A percentile compares a stretch with the other conserved stretches of the same genome.
Evolutionary conservation across 2,888 invertebrate species (phyloP).

Genomic region (Acanthosepion pharaonis): DNA sequence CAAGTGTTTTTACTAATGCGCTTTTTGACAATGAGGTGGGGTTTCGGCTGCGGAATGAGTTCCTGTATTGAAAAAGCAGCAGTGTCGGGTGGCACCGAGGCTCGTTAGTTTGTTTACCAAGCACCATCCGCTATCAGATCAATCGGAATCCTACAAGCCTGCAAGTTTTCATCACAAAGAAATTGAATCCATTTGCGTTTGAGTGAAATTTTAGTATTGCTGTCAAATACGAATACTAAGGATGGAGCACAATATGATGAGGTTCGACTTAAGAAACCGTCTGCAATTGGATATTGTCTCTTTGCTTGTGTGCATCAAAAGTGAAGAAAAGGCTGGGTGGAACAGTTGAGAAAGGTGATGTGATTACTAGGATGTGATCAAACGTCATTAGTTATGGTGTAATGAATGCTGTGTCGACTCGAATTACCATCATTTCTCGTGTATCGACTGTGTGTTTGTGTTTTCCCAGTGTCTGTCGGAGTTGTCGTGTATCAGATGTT

Average conservation of each 20-base stretch:
- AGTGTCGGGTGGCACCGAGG: not conserved
- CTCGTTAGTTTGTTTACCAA: constrained; percentile 33
- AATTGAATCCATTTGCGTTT: not conserved
- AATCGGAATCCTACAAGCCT: not conserved
- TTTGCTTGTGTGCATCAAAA: not conserved
- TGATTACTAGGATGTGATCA: not conserved
- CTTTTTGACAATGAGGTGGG: not conserved
- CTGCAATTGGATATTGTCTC: not conserved
- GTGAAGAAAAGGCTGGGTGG: not conserved
- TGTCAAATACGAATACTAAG: not conserved
- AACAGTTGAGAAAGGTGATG: not conserved
- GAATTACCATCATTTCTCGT: not conserved
- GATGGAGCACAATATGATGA: not conserved
- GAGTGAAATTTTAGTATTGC: not conserved
- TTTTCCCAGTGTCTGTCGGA: not conserved
- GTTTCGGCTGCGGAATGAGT: not conserved
- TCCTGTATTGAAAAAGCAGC: not conserved
- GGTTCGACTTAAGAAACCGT: not conserved
- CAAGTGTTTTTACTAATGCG: not conserved
- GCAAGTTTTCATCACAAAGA: constrained; percentile 33
- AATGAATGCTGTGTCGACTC: not conserved
- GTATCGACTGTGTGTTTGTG: not conserved
- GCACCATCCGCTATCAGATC: not conserved
- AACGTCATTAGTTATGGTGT: not conserved
- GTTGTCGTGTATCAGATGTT: not conserved